Conservation (phyloP, 1,140 invertebrate genomes). For the Panulirus ornatus region DNA sequence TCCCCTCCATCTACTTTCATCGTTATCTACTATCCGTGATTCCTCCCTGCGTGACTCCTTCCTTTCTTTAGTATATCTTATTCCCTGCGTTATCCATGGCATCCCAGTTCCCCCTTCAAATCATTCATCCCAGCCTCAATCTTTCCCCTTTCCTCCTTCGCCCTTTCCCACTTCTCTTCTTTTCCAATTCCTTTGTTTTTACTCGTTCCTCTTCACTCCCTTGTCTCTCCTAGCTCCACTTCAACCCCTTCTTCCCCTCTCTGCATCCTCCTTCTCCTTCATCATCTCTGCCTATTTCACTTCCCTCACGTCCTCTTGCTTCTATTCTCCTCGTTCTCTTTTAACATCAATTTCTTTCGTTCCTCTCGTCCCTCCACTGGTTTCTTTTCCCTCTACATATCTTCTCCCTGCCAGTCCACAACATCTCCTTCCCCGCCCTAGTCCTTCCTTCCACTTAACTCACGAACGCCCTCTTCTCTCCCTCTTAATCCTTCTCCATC, state of each 20-base stretch:
- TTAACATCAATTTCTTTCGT: background rate
- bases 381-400: background rate
- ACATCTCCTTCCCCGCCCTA: background rate
- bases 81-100: background rate
- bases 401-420: background rate
- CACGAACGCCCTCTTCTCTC: background rate
- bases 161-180: background rate
- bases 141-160: background rate
- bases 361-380: background rate
- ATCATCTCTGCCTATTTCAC: background rate
- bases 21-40: too few relatives aligned
- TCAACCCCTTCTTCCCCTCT: background rate
- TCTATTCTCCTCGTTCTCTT: background rate
- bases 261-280: background rate
- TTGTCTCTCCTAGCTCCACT: background rate
- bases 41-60: background rate
- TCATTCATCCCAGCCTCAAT: background rate
- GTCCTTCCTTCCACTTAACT: background rate
- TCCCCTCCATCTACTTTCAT: too few relatives aligned
- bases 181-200: background rate
- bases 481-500: background rate
- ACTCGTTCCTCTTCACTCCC: background rate
- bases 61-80: background rate
- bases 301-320: background rate
- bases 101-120: background rate